Evolutionary conservation across 37 sponge, comb jelly and placozoan species (phyloP), one percentile per base, ranked within the genome.

Genomic region (Hexactinellida sp.): DNA sequence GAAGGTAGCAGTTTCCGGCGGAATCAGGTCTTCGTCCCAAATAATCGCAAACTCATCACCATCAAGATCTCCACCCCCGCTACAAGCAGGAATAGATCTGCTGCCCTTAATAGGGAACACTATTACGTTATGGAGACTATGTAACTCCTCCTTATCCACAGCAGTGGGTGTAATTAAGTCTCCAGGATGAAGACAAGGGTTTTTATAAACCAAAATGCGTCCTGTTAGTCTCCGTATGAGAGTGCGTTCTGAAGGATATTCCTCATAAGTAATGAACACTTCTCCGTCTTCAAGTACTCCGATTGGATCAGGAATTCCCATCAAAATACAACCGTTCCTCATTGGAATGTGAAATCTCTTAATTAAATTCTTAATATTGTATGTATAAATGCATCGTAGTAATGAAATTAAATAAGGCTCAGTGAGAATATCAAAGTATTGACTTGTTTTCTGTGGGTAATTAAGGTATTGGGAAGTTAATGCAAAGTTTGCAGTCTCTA

Each of bases 161-260:
- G 76, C 76, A 21, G 76, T 63, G 34, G 76, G 76, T 1, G 76
- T 63, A 3, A 63, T 7, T 1, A 63, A n/a, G 34, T 63, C 76
- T 63, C 76, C 76, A 21, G 76, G 76, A n/a, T 63, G 76, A 25
- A 63, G 76, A 63, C 76, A 63, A 3, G 76, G 76, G 76, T 63
- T 63, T 28, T 63, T 63, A n/a, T 63, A 63, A 25, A 63, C 76
- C 25, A 63, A 28, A 23, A 63, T n/a, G 1, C 76, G 3, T n/a
- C 76, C 76, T 63, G 21, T n/a, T n/a, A 10, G 13, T 47, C 52
- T 47, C 52, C 52, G 52, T 10, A 63, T 63, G 30, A n/a, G 21
- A 10, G 3, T 23, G 25, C 76, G 3, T 7, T 63, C 30, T 10
- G 21, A 25, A 21, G 21, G 28, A 25, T 23, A 1, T 63, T 63